A percentile compares a stretch with the other conserved stretches of the same genome.
phyloP scores from a whole-genome alignment of 1,140 invertebrate genomes.

The Microplitis mediator region DNA sequence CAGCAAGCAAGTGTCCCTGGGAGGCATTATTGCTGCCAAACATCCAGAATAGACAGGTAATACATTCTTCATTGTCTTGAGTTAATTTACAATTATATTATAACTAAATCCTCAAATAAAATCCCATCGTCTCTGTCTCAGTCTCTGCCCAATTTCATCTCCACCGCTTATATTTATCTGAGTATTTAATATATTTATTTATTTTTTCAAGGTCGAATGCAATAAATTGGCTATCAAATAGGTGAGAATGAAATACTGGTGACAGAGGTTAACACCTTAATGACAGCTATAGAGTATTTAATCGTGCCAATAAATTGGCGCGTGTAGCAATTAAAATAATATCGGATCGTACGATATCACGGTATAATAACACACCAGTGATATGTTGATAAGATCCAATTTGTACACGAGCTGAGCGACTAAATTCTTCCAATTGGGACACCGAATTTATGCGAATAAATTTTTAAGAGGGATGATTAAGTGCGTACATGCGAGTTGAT shows the following conservation, averaged over 20 bases:
- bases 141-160: too few species aligned
- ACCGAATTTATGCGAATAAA: background rate
- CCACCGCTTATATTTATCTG: background rate
- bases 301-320: background rate
- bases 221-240: background rate
- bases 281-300: background rate
- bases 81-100: background rate
- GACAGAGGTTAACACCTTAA: slow-evolving; percentile 8
- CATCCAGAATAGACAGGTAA: slow-evolving; percentile 28
- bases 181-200: background rate
- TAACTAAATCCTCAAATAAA: too few species aligned
- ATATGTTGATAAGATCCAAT: too few species aligned
- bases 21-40: slow-evolving; percentile 30
- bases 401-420: too few species aligned
- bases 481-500: slow-evolving; percentile 2
- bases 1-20: slow-evolving; percentile 20
- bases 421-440: background rate
- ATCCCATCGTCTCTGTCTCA: too few species aligned
- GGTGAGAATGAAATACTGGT: background rate
- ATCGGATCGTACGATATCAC: too few species aligned
- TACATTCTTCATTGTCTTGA: slow-evolving; percentile 9
- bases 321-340: too few species aligned
- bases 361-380: too few species aligned
- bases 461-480: background rate
- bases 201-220: background rate